Conservation (phyloP, 1,140 invertebrate genomes). For the Hetaerina americana region DNA sequence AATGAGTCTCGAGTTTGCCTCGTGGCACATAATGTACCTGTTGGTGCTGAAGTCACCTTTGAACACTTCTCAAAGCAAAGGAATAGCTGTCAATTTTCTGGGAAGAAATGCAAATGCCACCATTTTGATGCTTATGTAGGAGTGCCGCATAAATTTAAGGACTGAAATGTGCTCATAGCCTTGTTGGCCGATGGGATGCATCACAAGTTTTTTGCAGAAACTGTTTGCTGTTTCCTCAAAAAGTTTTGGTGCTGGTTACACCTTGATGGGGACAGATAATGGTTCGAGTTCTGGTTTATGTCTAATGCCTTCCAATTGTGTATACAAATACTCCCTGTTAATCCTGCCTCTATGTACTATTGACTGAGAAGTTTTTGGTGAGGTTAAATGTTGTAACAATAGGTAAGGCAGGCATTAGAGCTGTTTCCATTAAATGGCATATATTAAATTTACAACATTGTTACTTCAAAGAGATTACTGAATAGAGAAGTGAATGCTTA, state of each 20-base stretch:
- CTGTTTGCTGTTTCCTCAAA: neutral
- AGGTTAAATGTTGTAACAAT: neutral
- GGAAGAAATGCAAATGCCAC: neutral
- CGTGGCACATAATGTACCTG: neutral
- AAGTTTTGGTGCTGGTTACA: neutral
- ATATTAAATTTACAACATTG: neutral
- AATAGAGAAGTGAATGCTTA: neutral
- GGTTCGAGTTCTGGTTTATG: neutral
- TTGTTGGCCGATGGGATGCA: neutral
- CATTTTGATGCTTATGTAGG: neutral
- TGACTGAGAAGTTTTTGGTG: neutral
- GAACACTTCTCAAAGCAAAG: neutral
- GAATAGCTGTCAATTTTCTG: neutral
- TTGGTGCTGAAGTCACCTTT: neutral
- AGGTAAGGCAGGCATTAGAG: neutral
- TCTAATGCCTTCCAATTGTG: neutral
- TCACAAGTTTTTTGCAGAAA: neutral
- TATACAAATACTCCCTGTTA: neutral
- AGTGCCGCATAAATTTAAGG: neutral
- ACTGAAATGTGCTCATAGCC: neutral
- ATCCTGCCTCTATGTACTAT: neutral
- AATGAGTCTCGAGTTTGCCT: neutral
- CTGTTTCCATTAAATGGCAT: neutral
- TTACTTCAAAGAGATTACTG: neutral
- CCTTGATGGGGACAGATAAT: neutral